These are phyloP conservation scores for Blennius ocellaris DNA, from an alignment of 2,113 vertebrate genomes.

Conservation along the genomic window DNA sequence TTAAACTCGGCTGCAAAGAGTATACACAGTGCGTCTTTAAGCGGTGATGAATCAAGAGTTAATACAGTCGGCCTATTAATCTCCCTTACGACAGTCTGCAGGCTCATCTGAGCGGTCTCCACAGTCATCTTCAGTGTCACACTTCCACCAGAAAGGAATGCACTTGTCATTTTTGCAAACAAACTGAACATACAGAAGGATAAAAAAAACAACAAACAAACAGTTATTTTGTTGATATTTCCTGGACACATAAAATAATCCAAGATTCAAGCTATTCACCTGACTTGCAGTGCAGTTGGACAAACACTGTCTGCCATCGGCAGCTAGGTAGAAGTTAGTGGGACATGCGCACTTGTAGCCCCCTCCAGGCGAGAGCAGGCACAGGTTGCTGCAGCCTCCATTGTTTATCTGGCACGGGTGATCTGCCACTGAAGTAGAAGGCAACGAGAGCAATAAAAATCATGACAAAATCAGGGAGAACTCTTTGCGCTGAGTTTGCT, in stretches of 20 bases:
- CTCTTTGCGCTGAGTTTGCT: background rate
- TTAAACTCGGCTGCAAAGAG: constrained; percentile 89
- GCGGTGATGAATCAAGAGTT: background rate
- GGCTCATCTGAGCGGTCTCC: constrained; percentile 97
- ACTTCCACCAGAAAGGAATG: constrained; percentile 99
- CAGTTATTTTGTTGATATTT: background rate
- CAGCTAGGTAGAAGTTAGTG: constrained; percentile 95
- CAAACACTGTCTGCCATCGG: constrained; percentile 91
- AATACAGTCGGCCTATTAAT: no score
- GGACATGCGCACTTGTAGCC: constrained; percentile 95
- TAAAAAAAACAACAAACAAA: no score
- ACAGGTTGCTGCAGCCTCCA: constrained; percentile 96
- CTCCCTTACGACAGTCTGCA: constrained; percentile 92
- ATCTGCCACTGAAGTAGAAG: constrained; percentile 83
- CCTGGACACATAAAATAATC: no score
- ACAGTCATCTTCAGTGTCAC: constrained; percentile 98
- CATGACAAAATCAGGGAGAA: background rate
- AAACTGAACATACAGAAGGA: constrained; percentile 83
- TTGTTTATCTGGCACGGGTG: constrained; percentile 94
- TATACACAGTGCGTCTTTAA: constrained; percentile 1
- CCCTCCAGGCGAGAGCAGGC: constrained; percentile 92
- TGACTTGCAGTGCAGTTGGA: constrained; percentile 99
- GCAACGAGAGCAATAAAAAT: background rate
- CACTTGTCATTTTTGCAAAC: constrained; percentile 99
- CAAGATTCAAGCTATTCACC: constrained; percentile 74